These are phyloP conservation scores for Mylabris sibirica DNA, from an alignment of 2,888 invertebrate genomes.

Conservation along the genomic window DNA sequence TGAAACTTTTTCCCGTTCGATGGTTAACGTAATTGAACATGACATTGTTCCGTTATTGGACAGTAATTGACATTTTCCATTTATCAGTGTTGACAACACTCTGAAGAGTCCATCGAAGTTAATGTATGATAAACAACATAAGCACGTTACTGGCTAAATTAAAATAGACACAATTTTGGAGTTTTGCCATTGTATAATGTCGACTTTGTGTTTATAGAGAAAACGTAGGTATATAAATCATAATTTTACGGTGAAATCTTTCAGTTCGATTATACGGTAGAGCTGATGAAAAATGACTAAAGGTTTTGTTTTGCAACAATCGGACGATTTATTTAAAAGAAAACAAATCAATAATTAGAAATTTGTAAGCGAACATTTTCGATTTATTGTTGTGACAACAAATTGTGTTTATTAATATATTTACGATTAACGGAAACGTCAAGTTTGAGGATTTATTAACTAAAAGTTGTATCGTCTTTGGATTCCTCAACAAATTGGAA, in stretches of 20 bases:
- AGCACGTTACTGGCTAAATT: background rate
- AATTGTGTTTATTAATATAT: background rate
- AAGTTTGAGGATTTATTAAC: constrained; percentile 17
- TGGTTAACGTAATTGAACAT: background rate
- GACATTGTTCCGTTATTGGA: background rate
- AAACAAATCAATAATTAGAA: background rate
- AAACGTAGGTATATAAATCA: background rate
- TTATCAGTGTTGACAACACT: background rate
- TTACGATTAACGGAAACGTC: constrained; percentile 17
- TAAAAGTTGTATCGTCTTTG: background rate
- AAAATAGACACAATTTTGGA: background rate
- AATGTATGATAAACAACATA: background rate
- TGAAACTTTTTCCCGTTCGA: background rate
- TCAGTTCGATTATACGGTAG: background rate
- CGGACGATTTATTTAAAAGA: background rate
- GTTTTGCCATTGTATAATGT: background rate
- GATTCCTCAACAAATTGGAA: background rate
- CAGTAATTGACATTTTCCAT: constrained; percentile 5
- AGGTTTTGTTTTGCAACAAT: background rate
- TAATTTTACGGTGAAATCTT: background rate
- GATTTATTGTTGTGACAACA: constrained; percentile 2
- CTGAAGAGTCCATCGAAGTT: background rate
- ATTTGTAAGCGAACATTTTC: background rate
- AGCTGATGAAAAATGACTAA: background rate
- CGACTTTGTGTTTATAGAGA: background rate